Percentiles rank a stretch among this genome's conserved stretches.
phyloP scores from a whole-genome alignment of 2,888 invertebrate species.

The Zonitis immaculata region DNA sequence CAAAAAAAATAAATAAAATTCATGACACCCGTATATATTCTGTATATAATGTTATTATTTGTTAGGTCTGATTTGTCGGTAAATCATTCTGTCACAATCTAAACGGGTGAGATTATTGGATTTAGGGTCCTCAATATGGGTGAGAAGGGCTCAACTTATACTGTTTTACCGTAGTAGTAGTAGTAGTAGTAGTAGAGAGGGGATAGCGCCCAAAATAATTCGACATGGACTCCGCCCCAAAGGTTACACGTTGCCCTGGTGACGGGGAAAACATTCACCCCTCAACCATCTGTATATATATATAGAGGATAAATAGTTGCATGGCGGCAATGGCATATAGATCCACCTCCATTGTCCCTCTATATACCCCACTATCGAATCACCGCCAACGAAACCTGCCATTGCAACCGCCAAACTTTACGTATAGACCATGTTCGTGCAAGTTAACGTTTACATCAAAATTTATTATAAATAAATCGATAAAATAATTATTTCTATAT shows the following conservation, averaged over 20 bases:
- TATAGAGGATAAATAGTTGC: no score
- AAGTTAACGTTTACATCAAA: conserved; percentile 21
- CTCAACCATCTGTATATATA: no score
- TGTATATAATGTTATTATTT: conserved; percentile 41
- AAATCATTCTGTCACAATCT: conserved; percentile 46
- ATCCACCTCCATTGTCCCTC: no score
- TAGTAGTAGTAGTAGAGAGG: no score
- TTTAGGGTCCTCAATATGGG: conserved; percentile 36
- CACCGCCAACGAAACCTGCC: no score
- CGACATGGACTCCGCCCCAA: conserved; percentile 40
- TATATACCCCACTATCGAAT: no score
- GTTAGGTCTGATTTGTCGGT: conserved; percentile 42
- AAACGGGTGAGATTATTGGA: conserved; percentile 46
- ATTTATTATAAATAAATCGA: no score
- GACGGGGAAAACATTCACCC: conserved; percentile 26
- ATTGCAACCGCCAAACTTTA: conserved; percentile 17
- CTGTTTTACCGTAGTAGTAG: neutral
- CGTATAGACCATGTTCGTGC: conserved; percentile 13
- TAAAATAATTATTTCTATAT: no score
- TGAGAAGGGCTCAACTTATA: conserved; percentile 14
- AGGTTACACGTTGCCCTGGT: conserved; percentile 42
- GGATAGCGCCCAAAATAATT: conserved; percentile 28
- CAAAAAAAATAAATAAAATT: conserved; percentile 5
- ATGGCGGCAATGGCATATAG: conserved; percentile 37
- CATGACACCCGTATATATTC: conserved; percentile 22